Evolutionary conservation across 2,797 vertebrate genomes (phyloP), one percentile per base, ranked within the genome.

Genomic region (Buceros bicornis): DNA sequence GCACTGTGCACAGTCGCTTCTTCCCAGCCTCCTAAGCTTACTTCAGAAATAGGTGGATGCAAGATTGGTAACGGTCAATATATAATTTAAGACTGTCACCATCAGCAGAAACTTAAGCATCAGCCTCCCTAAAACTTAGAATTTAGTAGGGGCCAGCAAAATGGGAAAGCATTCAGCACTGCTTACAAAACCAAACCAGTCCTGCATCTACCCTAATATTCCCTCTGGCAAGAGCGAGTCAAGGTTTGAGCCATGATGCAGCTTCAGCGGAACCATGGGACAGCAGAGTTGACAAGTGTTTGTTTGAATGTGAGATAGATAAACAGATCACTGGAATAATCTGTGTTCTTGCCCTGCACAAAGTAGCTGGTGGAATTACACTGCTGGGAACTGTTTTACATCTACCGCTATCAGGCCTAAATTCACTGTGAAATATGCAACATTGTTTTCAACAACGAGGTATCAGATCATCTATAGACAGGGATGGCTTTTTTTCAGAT

Each of bases 1-100:
- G 29, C n/a, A 51, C 6, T 5, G 11, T 4, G 0, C 5, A 1
- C 21, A 43, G 29, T 22, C 2, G 0, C 19, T 22, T 25, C n/a
- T 31, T 48, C 28, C 22, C 43, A 42, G 47, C 37, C 29, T 69
- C 50, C 31, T 37, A 15, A 35, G 26, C 14, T 82, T 11, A 35
- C 25, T 57, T 25, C 43, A 53, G 50, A 43, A 72, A 66, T 0
- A 40, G n/a, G 42, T 0, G 62, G 61, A 40, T 60, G 9, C 31
- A 43, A 45, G 25, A 35, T 1, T 19, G 31, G 18, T 37, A 40
- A 14, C 50, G 73, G 11, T 37, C 31, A 65, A 18, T 21, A 11
- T 3, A 2, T 28, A 54, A 58, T 20, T 77, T 28, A 73, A 64
- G 19, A 22, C 53, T 8, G 10, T 18, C 56, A 66, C 19, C 37